Conservation (phyloP, 2,888 invertebrate species). For the Allolobophora icterica region DNA sequence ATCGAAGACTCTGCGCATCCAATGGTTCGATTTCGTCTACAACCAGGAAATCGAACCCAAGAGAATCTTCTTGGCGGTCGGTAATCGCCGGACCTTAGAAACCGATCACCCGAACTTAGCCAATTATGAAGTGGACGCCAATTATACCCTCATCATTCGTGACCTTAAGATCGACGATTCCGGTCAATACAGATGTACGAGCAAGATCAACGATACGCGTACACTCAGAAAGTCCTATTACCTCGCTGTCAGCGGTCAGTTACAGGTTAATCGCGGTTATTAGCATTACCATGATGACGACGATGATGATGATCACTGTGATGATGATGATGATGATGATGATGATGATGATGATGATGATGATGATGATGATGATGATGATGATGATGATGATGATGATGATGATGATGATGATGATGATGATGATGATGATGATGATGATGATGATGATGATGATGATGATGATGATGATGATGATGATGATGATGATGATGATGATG, state of each 20-base stretch:
- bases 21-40: slow-evolving; percentile 27
- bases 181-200: neutral
- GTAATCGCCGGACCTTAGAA: neutral
- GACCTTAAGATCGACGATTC: neutral
- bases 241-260: neutral
- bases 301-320: neutral
- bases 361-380: neutral
- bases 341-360: neutral
- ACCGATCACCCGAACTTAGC: neutral
- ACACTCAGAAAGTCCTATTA: neutral
- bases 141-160: slow-evolving; percentile 2
- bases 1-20: neutral
- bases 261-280: neutral
- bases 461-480: too few relatives aligned
- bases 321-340: neutral
- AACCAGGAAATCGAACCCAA: neutral
- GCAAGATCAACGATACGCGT: neutral
- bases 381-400: neutral
- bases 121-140: slow-evolving; percentile 21
- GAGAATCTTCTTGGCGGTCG: neutral
- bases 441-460: too few relatives aligned
- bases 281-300: neutral
- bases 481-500: neutral
- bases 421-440: too few relatives aligned
- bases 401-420: neutral